Conservation (phyloP, 2,113 vertebrate genomes). For the Hippocampus mohnikei region DNA sequence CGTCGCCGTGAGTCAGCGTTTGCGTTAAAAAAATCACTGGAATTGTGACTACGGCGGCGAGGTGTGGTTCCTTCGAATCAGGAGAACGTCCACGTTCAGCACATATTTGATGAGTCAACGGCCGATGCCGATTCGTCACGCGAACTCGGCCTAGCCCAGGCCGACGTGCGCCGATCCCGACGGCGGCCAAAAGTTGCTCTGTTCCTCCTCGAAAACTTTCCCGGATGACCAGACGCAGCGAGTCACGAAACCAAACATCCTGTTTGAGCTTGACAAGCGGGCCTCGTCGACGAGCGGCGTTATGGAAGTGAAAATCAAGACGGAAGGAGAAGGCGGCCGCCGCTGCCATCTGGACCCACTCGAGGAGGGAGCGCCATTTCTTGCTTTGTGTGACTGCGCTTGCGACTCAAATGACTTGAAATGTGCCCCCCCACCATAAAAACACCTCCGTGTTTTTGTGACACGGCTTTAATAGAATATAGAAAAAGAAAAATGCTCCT, state of each 20-base stretch:
- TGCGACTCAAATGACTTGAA: not conserved
- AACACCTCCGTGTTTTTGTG: no score
- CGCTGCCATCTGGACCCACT: not conserved
- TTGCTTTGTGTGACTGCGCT: not conserved
- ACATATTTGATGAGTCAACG: not conserved
- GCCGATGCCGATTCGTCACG: not conserved
- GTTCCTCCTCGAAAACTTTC: conserved; percentile 64
- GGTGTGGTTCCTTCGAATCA: not conserved
- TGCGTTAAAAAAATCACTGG: not conserved
- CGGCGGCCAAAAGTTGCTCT: conserved; percentile 42
- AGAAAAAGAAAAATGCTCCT: no score
- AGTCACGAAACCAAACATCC: conserved; percentile 8
- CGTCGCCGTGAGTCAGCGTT: not conserved
- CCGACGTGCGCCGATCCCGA: not conserved
- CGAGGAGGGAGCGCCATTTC: not conserved
- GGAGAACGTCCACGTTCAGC: not conserved
- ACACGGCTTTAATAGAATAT: no score
- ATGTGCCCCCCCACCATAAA: no score
- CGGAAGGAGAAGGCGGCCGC: not conserved
- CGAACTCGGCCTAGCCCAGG: not conserved
- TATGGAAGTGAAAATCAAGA: conserved; percentile 52
- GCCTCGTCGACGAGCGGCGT: conserved; percentile 1
- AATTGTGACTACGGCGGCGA: not conserved
- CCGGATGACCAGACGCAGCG: conserved; percentile 58
- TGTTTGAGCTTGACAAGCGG: conserved; percentile 33